phyloP scores from a whole-genome alignment of 2,888 invertebrate genomes.

The Altica lythri region DNA sequence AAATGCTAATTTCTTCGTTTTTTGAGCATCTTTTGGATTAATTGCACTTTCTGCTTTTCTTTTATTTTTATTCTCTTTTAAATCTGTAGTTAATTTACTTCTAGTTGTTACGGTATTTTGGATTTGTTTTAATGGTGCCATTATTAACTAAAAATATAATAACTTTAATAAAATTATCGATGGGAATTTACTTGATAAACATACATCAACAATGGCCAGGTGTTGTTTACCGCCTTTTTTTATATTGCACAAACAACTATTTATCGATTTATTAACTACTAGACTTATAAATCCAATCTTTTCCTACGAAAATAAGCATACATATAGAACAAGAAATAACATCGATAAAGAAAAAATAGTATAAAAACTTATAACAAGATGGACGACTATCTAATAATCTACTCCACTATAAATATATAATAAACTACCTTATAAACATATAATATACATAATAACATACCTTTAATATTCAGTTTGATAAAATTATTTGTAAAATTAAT shows the following conservation, averaged over 20 bases:
- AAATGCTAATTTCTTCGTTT: conserved; percentile 80
- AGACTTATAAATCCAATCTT: background rate
- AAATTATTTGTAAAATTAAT: too few species aligned
- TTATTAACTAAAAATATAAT: conserved; percentile 44
- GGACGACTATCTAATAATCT: too few species aligned
- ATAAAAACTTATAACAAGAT: too few species aligned
- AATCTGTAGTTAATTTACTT: conserved; percentile 53
- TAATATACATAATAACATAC: too few species aligned
- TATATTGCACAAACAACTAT: background rate
- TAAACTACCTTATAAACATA: too few species aligned
- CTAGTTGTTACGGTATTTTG: conserved; percentile 59
- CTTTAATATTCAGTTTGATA: too few species aligned
- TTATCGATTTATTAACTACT: background rate
- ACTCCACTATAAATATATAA: too few species aligned
- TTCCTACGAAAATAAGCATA: background rate
- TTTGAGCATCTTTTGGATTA: conserved; percentile 74
- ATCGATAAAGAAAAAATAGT: too few species aligned
- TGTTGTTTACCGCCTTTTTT: conserved; percentile 2
- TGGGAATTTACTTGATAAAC: background rate
- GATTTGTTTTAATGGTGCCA: conserved; percentile 67
- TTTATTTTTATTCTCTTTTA: conserved; percentile 60
- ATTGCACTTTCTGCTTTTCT: conserved; percentile 82
- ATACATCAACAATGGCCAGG: background rate
- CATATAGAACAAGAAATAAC: background rate
- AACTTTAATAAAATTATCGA: background rate